Evolutionary conservation across 2,888 invertebrate genomes (phyloP).

Genomic region (Drosophila yooni): DNA sequence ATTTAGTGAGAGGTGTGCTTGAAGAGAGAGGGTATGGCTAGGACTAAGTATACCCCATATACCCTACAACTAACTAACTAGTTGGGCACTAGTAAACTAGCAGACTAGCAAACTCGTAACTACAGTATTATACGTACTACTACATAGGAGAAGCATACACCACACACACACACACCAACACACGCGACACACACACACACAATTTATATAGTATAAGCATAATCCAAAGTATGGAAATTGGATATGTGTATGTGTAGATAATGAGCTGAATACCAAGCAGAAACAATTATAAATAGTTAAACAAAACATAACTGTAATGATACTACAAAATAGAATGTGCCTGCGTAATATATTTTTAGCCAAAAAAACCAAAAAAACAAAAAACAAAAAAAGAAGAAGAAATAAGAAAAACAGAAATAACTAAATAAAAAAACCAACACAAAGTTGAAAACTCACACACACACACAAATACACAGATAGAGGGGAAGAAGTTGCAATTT

Average conservation of each 20-base stretch:
- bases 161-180: not conserved
- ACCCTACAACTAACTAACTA: not conserved
- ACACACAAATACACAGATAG: constrained; percentile 29
- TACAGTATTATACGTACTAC: constrained; percentile 55
- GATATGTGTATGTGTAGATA: constrained; percentile 75
- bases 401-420: constrained; percentile 46
- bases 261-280: constrained; percentile 75
- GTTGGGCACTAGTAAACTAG: constrained; percentile 32
- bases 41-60: not conserved
- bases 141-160: constrained; percentile 36
- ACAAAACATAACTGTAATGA: constrained; percentile 77
- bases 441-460: constrained; percentile 50
- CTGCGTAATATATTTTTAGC: constrained; percentile 84
- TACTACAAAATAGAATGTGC: constrained; percentile 85
- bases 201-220: constrained; percentile 34
- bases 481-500: constrained; percentile 40
- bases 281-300: constrained; percentile 66
- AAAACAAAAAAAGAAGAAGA: constrained; percentile 27
- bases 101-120: constrained; percentile 31
- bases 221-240: constrained; percentile 25
- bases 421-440: constrained; percentile 24
- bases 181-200: constrained; percentile 25
- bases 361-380: constrained; percentile 77
- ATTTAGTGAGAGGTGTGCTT: constrained; percentile 35
- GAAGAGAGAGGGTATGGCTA: not conserved